Percentiles rank a stretch among this genome's conserved stretches.
Evolutionary conservation across 2,797 vertebrate species (phyloP).

Genomic region (Syngnathus rostellatus): DNA sequence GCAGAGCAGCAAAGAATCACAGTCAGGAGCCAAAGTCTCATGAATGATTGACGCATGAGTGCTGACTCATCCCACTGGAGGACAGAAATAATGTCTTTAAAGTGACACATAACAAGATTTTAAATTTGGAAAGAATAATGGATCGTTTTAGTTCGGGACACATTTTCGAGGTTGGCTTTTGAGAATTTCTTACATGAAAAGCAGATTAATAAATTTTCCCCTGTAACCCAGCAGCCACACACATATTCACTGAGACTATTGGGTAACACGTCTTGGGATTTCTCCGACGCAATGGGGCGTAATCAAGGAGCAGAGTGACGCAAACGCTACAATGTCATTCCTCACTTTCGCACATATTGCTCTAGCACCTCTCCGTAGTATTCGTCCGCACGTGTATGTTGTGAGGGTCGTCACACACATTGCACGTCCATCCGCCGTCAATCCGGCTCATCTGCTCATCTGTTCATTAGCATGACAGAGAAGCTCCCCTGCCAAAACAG

Average conservation of each 20-base stretch:
- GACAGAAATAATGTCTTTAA: conserved; percentile 57
- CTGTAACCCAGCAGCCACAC: not conserved
- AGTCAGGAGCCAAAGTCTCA: conserved; percentile 41
- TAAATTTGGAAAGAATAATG: conserved; percentile 26
- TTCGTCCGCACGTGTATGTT: conserved; percentile 6
- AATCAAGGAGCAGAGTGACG: conserved; percentile 67
- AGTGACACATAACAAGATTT: conserved; percentile 52
- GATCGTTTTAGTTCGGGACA: conserved; percentile 18
- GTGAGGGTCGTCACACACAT: conserved; percentile 9
- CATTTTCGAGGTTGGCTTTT: conserved; percentile 8
- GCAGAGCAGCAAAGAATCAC: conserved; percentile 34
- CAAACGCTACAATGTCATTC: conserved; percentile 49
- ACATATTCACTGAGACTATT: conserved; percentile 5
- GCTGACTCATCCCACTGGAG: conserved; percentile 65
- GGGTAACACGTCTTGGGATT: conserved; percentile 63
- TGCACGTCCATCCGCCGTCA: conserved; percentile 52
- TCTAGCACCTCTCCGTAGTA: conserved; percentile 5
- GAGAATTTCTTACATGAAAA: not conserved
- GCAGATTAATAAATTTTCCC: not conserved
- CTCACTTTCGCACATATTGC: conserved; percentile 10
- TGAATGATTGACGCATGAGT: conserved; percentile 67
- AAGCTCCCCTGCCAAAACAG: conserved; percentile 68
- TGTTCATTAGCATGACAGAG: conserved; percentile 72
- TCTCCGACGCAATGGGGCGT: conserved; percentile 77
- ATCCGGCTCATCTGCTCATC: conserved; percentile 58